Conservation (phyloP, 37 sponge, comb jelly and placozoan species). For the Haliclona indistincta region DNA sequence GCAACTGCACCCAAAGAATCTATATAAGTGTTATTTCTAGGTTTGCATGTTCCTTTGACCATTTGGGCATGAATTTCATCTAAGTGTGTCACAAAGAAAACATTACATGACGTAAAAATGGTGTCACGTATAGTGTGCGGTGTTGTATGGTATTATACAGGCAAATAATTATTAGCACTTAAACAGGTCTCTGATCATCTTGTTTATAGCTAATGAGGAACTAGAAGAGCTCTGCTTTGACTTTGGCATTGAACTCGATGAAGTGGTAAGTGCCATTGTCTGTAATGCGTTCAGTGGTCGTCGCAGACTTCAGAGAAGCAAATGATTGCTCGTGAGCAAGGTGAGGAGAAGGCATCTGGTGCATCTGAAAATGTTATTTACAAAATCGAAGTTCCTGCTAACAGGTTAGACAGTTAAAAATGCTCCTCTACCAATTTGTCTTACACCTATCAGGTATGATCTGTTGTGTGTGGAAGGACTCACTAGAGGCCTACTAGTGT, state of each 20-base stretch:
- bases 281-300: neutral
- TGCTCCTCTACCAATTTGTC: neutral
- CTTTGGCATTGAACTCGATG: constrained; percentile 98
- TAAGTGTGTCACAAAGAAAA: too few species aligned
- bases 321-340: constrained; percentile 62
- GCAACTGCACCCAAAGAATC: too few species aligned
- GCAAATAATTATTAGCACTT: too few species aligned
- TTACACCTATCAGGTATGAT: constrained; percentile 77
- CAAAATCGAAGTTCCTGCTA: constrained; percentile 96
- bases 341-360: constrained; percentile 41
- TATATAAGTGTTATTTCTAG: too few species aligned
- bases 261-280: constrained; percentile 80
- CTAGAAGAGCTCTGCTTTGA: constrained; percentile 97
- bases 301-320: constrained; percentile 84
- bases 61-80: too few species aligned
- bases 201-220: constrained; percentile 71
- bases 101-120: too few species aligned
- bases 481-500: constrained; percentile 80
- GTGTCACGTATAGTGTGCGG: too few species aligned
- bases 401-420: constrained; percentile 61
- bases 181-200: too few species aligned
- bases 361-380: constrained; percentile 77
- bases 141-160: too few species aligned
- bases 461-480: constrained; percentile 94
- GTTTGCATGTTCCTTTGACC: too few species aligned